Conservation (phyloP, 2,888 invertebrate genomes). For the Drosophila kanekoi region DNA sequence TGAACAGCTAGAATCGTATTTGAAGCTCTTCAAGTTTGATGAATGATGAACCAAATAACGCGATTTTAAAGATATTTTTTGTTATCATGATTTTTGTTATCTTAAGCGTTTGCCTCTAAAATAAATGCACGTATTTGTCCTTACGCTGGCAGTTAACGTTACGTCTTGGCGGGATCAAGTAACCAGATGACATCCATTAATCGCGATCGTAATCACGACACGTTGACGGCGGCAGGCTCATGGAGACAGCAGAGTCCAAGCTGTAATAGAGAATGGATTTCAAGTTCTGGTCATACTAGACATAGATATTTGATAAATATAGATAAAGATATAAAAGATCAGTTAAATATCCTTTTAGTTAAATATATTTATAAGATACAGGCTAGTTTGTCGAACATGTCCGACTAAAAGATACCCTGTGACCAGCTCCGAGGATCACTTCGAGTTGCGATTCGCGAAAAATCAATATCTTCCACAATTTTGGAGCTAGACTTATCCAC, state of each 20-base stretch:
- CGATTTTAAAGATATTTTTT: not conserved
- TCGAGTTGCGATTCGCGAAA: too few species aligned
- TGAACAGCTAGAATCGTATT: conserved; percentile 79
- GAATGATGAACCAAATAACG: conserved; percentile 41
- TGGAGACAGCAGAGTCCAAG: conserved; percentile 85
- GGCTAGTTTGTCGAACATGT: too few species aligned
- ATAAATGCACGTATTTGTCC: conserved; percentile 73
- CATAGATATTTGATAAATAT: too few species aligned
- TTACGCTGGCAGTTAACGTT: conserved; percentile 70
- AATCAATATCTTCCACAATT: too few species aligned
- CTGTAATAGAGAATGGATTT: conserved; percentile 69
- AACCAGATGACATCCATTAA: conserved; percentile 59
- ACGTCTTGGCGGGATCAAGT: conserved; percentile 74
- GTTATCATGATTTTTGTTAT: conserved; percentile 3
- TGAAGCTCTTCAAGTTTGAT: conserved; percentile 37
- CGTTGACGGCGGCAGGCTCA: conserved; percentile 85
- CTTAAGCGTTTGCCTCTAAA: conserved; percentile 43
- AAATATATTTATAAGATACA: too few species aligned
- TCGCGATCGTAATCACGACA: conserved; percentile 84
- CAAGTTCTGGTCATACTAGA: too few species aligned
- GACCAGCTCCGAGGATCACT: too few species aligned
- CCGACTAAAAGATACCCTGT: too few species aligned
- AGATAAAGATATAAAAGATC: not conserved
- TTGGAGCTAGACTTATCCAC: too few species aligned
- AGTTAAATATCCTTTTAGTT: too few species aligned